phyloP scores from a whole-genome alignment of 2,888 invertebrate species.

The Morinoia aosen region DNA sequence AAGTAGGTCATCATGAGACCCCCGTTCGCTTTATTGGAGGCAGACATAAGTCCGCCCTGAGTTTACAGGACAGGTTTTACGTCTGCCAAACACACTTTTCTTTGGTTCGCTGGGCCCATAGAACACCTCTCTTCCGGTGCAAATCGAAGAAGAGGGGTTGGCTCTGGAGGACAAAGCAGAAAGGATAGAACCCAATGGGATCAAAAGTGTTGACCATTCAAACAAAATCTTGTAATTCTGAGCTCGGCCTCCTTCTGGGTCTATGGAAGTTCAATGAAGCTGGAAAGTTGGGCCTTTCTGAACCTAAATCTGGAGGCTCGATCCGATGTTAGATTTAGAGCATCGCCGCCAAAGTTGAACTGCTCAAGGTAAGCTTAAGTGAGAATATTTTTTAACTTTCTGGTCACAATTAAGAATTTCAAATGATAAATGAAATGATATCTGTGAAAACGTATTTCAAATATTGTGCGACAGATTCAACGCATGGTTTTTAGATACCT shows the following conservation, averaged over 20 bases:
- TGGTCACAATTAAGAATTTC: no score
- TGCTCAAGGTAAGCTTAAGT: neutral
- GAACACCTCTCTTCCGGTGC: slow-evolving; percentile 20
- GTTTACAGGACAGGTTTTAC: neutral
- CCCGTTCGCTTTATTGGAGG: neutral
- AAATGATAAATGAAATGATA: no score
- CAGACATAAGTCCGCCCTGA: neutral
- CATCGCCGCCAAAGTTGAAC: neutral
- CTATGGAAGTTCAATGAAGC: neutral
- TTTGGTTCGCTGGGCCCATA: neutral
- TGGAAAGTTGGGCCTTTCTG: neutral
- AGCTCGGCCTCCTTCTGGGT: neutral
- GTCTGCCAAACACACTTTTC: slow-evolving; percentile 26
- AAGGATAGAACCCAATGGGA: neutral
- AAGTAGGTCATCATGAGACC: neutral
- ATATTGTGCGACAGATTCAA: no score
- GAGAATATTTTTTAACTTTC: neutral
- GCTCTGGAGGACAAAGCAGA: neutral
- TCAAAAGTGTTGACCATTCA: slow-evolving; percentile 23
- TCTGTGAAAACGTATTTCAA: no score
- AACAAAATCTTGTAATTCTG: slow-evolving; percentile 25
- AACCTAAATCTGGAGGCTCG: neutral
- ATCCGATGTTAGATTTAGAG: neutral
- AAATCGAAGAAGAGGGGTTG: neutral
- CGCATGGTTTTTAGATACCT: no score